Evolutionary conservation across 2,797 vertebrate species (phyloP), one percentile per base, ranked within the genome.

Genomic region (Myotis myotis): DNA sequence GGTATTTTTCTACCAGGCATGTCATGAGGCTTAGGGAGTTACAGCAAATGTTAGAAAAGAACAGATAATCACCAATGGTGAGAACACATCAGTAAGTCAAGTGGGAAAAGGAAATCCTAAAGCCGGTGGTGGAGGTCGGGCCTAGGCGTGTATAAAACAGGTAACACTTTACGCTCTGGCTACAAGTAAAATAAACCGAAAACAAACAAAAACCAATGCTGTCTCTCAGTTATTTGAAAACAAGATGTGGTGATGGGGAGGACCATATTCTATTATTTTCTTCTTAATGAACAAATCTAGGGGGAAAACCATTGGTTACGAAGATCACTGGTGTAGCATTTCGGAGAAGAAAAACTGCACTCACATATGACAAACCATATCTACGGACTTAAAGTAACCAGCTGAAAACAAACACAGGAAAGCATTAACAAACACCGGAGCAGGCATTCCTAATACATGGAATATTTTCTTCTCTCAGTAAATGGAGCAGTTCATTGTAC

Each of bases 401-500:
- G 49, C 8, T 51, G 72, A 89, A 66, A 83, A 41, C 16, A 90
- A 68, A 83, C 51, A 87, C 17, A 44, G 0, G 1, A 8, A 49
- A 57, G 55, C 47, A 49, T 41, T 78, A 80, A 84, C 36, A 90
- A 55, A 85, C 57, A 36, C 22, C 6, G 36, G 17, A 30, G 47
- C 33, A 81, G 25, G 62, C 47, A 25, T 41, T 25, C 51, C 75
- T 30, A 85, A 10, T 44, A 74, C 76, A 55, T 2, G 49, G n/a
- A 83, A 16, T 72, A 74, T 78, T 62, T 96, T 68, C 60, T 92
- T 87, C 66, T 64, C 84, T 79, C 70, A 82, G 11, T 89, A 93
- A 87, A 53, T 16, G 23, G 64, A 81, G 55, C 25, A 25, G 66
- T 17, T 85, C 74, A 66, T 76, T 94, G 91, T 51, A 91, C 22